Conservation (phyloP, 2,113 vertebrate species). For the Rhea americana region DNA sequence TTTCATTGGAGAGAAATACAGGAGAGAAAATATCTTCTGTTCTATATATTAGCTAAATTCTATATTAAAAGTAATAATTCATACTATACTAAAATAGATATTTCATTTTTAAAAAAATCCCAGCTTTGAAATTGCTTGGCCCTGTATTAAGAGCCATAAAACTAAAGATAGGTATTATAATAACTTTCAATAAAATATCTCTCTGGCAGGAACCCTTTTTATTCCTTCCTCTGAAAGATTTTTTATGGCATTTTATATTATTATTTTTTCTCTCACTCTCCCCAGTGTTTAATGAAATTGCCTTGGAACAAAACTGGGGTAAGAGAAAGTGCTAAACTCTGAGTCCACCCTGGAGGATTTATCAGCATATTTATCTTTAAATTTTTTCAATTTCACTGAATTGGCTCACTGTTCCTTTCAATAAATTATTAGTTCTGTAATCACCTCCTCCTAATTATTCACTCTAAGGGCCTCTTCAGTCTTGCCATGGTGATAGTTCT, state of each 20-base stretch:
- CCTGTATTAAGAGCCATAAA: slow-evolving; percentile 72
- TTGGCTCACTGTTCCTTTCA: slow-evolving; percentile 56
- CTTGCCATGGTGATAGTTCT: slow-evolving; percentile 29
- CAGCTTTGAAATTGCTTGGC: slow-evolving; percentile 72
- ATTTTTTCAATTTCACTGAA: slow-evolving; percentile 63
- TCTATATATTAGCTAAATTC: slow-evolving; percentile 50
- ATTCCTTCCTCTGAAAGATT: slow-evolving; percentile 71
- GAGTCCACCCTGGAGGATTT: slow-evolving; percentile 68
- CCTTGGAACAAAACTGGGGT: slow-evolving; percentile 66
- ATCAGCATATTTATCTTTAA: slow-evolving; percentile 73
- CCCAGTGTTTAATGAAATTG: slow-evolving; percentile 75
- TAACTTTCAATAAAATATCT: slow-evolving; percentile 78
- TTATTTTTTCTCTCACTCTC: slow-evolving; percentile 57
- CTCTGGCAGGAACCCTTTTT: slow-evolving; percentile 68
- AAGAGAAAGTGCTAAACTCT: slow-evolving; percentile 68
- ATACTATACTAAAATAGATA: slow-evolving; percentile 66
- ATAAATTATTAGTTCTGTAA: slow-evolving; percentile 72
- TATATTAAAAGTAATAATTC: slow-evolving; percentile 76
- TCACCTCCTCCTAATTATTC: slow-evolving; percentile 77
- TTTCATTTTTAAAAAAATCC: slow-evolving; percentile 73
- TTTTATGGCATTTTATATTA: slow-evolving; percentile 75
- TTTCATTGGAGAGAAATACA: slow-evolving; percentile 23
- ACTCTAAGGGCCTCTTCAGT: slow-evolving; percentile 63
- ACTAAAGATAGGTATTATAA: slow-evolving; percentile 78
- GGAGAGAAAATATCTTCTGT: slow-evolving; percentile 47